Evolutionary conservation across 2,888 invertebrate species (phyloP), one percentile per base, ranked within the genome.

Genomic region (Agriopis aurantiaria): DNA sequence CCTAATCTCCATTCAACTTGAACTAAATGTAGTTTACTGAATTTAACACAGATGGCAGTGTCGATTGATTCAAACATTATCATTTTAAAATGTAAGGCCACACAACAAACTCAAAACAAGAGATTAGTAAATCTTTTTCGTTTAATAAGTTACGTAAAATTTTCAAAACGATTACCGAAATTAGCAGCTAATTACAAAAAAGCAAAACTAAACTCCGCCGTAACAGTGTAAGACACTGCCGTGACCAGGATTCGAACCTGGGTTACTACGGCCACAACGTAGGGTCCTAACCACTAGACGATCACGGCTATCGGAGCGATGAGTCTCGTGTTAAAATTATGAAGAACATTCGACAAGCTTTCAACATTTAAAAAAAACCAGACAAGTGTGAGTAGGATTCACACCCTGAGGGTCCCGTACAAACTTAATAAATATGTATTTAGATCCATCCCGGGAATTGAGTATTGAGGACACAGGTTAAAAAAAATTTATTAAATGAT

Each of bases 231-330:
- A 3, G 45, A 58, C 80, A 71, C 84, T 85, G 85, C 85, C 85
- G 85, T 85, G 84, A 85, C 85, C 84, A 85, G 84, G 82, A 96
- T 95, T 96, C 95, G 95, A 96, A 96, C 95, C 96, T 95, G 96
- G 96, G 96, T 96, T 96, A 96, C 96, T 96, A 96, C 96, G 96
- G 96, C 96, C 96, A 96, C 96, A 96, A 96, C 96, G 96, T 96
- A 96, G 96, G 95, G 96, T 96, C 96, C 96, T 96, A 96, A 96
- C 96, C 96, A 96, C 96, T 96, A 96, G 96, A 96, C 96, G 96
- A 96, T 96, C 88, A 91, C 90, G 89, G 91, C 91, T 90, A 82
- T 71, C 69, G 76, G 71, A 78, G 75, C 71, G 73, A 11, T 79
- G 8, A 0, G 0, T 0, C 0, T 0, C 0, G 0, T 0, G 14